Percentiles rank a stretch among this genome's conserved stretches.
phyloP scores from a whole-genome alignment of 2,888 invertebrate genomes.

The Ernsta delagoae region DNA sequence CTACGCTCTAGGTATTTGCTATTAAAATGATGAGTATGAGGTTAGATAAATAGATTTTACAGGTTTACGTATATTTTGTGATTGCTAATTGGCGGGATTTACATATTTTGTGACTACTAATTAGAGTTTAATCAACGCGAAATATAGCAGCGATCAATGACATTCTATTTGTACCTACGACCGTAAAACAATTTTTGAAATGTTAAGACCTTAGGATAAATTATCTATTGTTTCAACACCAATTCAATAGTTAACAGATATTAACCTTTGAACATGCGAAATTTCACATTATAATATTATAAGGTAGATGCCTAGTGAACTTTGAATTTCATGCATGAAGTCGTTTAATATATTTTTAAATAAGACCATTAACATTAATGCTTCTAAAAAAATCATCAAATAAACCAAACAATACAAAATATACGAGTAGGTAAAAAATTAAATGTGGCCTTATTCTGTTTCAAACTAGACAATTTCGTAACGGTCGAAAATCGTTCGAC shows the following conservation, averaged over 20 bases:
- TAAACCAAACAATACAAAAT: not conserved
- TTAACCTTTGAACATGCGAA: slow-evolving; percentile 13
- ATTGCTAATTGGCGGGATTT: too few relatives aligned
- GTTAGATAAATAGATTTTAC: too few relatives aligned
- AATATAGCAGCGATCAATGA: not conserved
- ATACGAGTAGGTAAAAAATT: not conserved
- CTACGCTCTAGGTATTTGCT: too few relatives aligned
- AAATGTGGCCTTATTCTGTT: slow-evolving; percentile 44
- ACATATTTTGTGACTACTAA: too few relatives aligned
- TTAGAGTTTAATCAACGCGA: too few relatives aligned
- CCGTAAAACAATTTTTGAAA: not conserved
- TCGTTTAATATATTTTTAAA: not conserved
- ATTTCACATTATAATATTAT: not conserved
- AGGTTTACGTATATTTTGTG: too few relatives aligned
- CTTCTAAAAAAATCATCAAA: slow-evolving; percentile 7
- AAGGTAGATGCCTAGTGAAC: not conserved
- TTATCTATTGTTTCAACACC: slow-evolving; percentile 13
- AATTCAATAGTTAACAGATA: slow-evolving; percentile 2
- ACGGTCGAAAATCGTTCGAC: slow-evolving; percentile 47
- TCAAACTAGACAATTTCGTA: slow-evolving; percentile 50
- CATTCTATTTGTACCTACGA: not conserved
- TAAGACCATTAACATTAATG: not conserved
- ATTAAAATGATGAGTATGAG: too few relatives aligned
- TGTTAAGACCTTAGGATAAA: slow-evolving; percentile 10
- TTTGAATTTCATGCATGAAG: slow-evolving; percentile 3